Percentiles rank a stretch among this genome's conserved stretches.
Conservation (phyloP, 2,888 invertebrate species). For the Monopis laevigella region DNA sequence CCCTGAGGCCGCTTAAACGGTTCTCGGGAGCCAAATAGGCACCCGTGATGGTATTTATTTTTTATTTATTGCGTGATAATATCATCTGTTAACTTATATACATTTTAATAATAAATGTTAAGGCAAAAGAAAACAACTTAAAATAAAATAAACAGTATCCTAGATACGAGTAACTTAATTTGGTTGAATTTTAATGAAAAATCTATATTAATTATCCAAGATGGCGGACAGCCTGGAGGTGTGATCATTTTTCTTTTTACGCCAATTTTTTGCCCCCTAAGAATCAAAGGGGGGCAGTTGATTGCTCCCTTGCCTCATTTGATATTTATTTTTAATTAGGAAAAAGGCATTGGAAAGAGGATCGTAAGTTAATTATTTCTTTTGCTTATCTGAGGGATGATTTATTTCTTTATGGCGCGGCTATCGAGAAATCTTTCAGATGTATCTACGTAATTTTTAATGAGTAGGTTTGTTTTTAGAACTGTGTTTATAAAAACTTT, state of each 20-base stretch:
- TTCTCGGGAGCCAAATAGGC: too few relatives aligned
- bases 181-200: conserved; percentile 33
- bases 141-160: too few relatives aligned
- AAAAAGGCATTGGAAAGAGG: conserved; percentile 33
- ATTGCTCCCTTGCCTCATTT: conserved; percentile 38
- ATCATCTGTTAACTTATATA: too few relatives aligned
- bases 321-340: conserved; percentile 65
- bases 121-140: too few relatives aligned
- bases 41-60: too few relatives aligned
- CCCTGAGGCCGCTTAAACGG: too few relatives aligned
- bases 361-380: conserved; percentile 49
- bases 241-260: conserved; percentile 19
- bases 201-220: conserved; percentile 35
- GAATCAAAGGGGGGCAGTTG: conserved; percentile 20
- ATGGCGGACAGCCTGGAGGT: conserved; percentile 22
- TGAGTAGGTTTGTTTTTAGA: too few relatives aligned
- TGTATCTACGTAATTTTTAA: conserved; percentile 16
- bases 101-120: too few relatives aligned
- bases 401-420: conserved; percentile 34
- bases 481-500: too few relatives aligned
- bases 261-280: conserved; percentile 8
- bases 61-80: too few relatives aligned
- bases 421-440: conserved; percentile 14
- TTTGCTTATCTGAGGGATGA: conserved; percentile 55
- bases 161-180: conserved; percentile 1